Evolutionary conservation across 1,140 invertebrate genomes (phyloP).

Genomic region (Globodera ellingtonae): DNA sequence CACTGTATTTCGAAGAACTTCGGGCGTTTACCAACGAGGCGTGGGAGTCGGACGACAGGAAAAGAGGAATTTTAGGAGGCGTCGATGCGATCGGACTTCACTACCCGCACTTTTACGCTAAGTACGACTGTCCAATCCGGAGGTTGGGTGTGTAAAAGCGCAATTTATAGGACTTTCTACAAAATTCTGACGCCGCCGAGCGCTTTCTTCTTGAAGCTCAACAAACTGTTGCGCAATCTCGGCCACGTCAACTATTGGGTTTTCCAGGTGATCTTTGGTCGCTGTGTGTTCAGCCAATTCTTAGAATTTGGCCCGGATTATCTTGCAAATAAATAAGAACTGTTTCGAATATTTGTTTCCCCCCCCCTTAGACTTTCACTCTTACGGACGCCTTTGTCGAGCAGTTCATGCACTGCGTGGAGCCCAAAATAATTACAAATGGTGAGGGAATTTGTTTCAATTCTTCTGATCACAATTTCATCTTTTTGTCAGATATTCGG

Average conservation of each 20-base stretch:
- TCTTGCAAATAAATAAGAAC: too few species aligned
- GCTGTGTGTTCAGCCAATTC: too few species aligned
- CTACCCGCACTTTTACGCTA: neutral
- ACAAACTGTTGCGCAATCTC: slow-evolving; percentile 21
- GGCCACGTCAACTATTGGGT: slow-evolving; percentile 22
- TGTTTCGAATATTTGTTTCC: neutral
- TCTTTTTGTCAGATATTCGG: neutral
- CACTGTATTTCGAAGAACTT: slow-evolving; percentile 6
- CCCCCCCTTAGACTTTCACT: neutral
- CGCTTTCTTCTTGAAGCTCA: slow-evolving; percentile 26
- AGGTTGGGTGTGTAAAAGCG: neutral
- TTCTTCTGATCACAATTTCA: neutral
- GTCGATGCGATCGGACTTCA: neutral
- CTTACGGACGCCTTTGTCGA: slow-evolving; percentile 20
- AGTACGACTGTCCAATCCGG: neutral
- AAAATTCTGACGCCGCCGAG: slow-evolving; percentile 21
- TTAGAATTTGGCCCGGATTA: too few species aligned
- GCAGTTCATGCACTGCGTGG: neutral
- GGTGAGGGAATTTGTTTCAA: neutral
- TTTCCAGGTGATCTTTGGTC: neutral
- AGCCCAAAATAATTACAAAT: neutral
- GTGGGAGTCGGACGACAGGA: neutral
- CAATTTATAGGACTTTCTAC: slow-evolving; percentile 1
- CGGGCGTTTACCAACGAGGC: slow-evolving; percentile 6
- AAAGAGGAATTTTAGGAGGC: neutral